Conservation (phyloP, 1,140 invertebrate species). For the Drosophila chauvacae region DNA sequence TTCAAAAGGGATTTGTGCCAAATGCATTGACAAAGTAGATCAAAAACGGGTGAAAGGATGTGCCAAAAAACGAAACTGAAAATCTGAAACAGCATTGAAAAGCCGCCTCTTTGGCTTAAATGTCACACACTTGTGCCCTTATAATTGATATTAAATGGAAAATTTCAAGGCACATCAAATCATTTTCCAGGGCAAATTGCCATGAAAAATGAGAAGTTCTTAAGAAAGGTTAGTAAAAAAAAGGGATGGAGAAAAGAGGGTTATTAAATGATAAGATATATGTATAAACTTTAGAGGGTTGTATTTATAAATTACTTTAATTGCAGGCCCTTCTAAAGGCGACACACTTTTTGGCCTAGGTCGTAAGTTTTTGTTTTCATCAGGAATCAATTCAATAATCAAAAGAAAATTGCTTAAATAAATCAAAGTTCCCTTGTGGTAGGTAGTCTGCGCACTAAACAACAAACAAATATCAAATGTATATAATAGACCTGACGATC, state of each 20-base stretch:
- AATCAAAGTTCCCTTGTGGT: conserved; percentile 43
- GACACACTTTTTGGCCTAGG: conserved; percentile 39
- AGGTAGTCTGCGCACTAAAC: conserved; percentile 23
- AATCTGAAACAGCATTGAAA: neutral
- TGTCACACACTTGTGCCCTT: conserved; percentile 17
- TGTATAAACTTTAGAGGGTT: neutral
- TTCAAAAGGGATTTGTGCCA: conserved; percentile 56
- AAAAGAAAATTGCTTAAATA: neutral
- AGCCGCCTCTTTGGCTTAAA: conserved; percentile 13
- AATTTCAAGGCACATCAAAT: conserved; percentile 56
- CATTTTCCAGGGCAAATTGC: conserved; percentile 54
- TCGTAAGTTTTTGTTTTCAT: conserved; percentile 14
- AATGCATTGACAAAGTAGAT: conserved; percentile 49
- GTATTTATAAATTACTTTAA: neutral
- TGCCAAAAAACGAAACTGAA: conserved; percentile 20
- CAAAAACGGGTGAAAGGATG: conserved; percentile 42
- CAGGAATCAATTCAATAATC: neutral
- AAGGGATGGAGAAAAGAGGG: neutral
- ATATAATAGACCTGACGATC: conserved; percentile 8
- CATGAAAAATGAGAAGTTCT: conserved; percentile 10
- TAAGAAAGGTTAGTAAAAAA: neutral
- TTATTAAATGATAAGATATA: conserved; percentile 9
- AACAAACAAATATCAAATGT: neutral
- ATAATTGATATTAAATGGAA: conserved; percentile 45
- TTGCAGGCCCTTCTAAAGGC: conserved; percentile 5